Evolutionary conservation across 2,113 vertebrate species (phyloP), one percentile per base, ranked within the genome.

Genomic region (Siniperca chuatsi): DNA sequence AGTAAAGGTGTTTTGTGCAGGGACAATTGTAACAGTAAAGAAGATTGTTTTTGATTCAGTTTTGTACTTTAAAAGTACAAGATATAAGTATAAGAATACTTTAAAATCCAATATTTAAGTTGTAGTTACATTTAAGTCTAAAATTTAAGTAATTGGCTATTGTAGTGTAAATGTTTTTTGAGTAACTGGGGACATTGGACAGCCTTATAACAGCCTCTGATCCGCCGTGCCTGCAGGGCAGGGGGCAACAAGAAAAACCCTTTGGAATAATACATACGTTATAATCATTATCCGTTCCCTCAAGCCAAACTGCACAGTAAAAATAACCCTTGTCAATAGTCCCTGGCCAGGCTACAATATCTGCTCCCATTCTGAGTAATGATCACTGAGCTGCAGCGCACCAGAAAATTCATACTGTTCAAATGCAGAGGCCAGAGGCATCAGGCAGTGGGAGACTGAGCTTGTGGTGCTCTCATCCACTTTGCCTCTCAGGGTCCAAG

Each of bases 291-390:
- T 71, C 25, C 11, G 33, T 25, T 46, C 81, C 91, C 79, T 72
- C 55, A n/a, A 80, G 91, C 77, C 70, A 81, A 78, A 87, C 61
- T 20, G 37, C 67, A 42, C n/a, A 12, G 86, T 78, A 81, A 90
- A 89, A 89, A 86, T 76, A 92, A 84, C 58, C 40, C 83, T 1
- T 8, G 83, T 91, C 91, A 57, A 92, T 91, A 82, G 78, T 89
- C 74, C 79, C 81, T 40, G 74, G 66, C 60, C 54, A 4, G 23
- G 82, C 78, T 57, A 13, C 76, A 57, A 74, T 87, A 68, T 87
- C 84, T 79, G 74, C 75, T 90, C 78, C 83, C 79, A 74, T 80
- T 86, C 67, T 78, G 79, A 87, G 79, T 88, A 88, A 91, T 89
- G 91, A 94, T 92, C 85, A 92, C 74, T 52, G 82, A 79, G 82